Evolutionary conservation across 2,888 invertebrate species (phyloP), one percentile per base, ranked within the genome.

Genomic region (Megastigmus dorsalis): DNA sequence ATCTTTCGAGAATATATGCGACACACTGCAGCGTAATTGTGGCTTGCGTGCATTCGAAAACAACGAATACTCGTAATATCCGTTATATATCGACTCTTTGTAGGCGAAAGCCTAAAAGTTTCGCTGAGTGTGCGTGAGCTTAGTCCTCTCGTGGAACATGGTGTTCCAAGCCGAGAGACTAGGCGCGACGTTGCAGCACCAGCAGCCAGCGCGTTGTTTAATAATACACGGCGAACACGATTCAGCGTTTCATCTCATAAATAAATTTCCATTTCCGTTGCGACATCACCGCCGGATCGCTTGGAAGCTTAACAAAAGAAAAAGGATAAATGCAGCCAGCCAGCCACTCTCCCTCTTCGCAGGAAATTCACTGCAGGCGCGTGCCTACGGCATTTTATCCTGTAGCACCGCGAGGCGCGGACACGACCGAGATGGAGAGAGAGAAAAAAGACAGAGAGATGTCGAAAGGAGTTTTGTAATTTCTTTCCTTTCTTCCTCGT

Each of bases 221-320:
- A 71, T 71, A 71, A 71, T 71, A 50, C 30, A 71, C 55, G 55
- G n/a, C 36, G 43, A n/a, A 63, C 71, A 71, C 71, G 71, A 71
- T 71, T 45, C 63, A 9, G 71, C 63, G 65, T 71, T 71, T 71
- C 71, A 71, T 71, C 71, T 71, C 63, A 71, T 71, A 71, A 71
- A 71, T 71, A 71, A 71, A 71, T 71, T 71, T 71, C 71, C 71
- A 71, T 71, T 57, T 9, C 33, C 57, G 43, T 33, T 36, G 55
- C 57, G 63, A 45, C 55, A 45, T 10, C 26, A 23, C 48, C 26
- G 30, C 48, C 43, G n/a, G 43, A 26, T 55, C 13, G 26, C 36
- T 3, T 7, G 28, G 30, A 43, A 63, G 28, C 52, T 57, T 52
- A 60, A 71, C 57, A 45, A 71, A n/a, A 71, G 70, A 70, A 70